Conservation (phyloP, 2,797 vertebrate genomes). For the Falco columbarius region DNA sequence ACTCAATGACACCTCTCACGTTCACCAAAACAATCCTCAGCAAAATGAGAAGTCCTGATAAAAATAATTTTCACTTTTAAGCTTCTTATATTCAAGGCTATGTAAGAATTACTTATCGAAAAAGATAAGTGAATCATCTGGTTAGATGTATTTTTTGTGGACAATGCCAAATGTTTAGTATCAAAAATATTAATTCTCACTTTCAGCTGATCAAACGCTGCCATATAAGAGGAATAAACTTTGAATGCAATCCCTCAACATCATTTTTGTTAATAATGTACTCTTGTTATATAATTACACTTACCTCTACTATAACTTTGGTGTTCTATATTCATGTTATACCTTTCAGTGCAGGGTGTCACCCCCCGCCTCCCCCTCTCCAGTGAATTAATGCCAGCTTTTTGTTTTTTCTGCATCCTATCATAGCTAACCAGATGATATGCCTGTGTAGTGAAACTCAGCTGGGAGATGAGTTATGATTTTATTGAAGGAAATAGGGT, state of each 20-base stretch:
- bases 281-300: rapidly evolving
- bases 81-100: not conserved
- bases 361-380: too few species aligned
- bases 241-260: not conserved
- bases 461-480: not conserved
- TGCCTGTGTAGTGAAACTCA: not conserved
- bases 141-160: not conserved
- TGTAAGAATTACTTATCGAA: not conserved
- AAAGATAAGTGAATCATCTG: not conserved
- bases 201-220: not conserved
- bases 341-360: not conserved
- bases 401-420: not conserved
- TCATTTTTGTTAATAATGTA: not conserved
- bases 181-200: not conserved
- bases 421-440: not conserved
- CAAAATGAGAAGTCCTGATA: not conserved
- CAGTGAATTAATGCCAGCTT: not conserved
- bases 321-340: not conserved
- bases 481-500: slow-evolving; percentile 14
- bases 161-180: not conserved
- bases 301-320: not conserved
- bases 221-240: not conserved
- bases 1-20: not conserved
- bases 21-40: not conserved
- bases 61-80: not conserved